Percentiles rank a stretch among this genome's conserved stretches.
phyloP scores from a whole-genome alignment of 2,888 invertebrate genomes.

The Tipula unca region DNA sequence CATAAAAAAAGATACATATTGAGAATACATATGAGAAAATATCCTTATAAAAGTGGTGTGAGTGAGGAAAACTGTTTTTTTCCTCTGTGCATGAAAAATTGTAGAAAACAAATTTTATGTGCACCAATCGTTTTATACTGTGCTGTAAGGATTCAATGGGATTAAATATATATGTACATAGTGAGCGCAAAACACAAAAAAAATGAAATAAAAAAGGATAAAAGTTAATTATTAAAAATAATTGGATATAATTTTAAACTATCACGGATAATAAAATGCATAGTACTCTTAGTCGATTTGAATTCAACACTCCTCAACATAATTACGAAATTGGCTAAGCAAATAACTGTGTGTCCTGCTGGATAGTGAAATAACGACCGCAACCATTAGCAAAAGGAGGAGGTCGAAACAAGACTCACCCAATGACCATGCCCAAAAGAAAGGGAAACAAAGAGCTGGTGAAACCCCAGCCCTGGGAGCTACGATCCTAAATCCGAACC shows the following conservation, averaged over 20 bases:
- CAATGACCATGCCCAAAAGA: no score
- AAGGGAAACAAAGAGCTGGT: no score
- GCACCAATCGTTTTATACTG: constrained; percentile 8
- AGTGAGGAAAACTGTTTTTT: background rate
- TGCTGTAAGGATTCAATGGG: constrained; percentile 8
- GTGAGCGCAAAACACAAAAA: background rate
- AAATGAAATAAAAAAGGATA: background rate
- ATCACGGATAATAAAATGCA: background rate
- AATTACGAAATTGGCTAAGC: no score
- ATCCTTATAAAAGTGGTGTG: background rate
- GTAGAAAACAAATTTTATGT: constrained; percentile 15
- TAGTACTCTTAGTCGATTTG: background rate
- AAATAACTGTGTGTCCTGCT: no score
- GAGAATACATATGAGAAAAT: background rate
- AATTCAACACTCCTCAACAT: background rate
- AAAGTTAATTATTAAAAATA: constrained; percentile 15
- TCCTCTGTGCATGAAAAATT: background rate
- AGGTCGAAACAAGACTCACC: no score
- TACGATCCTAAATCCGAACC: no score
- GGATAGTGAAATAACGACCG: no score
- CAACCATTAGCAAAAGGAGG: no score
- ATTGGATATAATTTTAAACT: constrained; percentile 8
- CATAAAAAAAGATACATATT: background rate
- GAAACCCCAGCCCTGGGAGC: no score
- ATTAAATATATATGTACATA: background rate